Percentiles rank a stretch among this genome's conserved stretches.
phyloP scores from a whole-genome alignment of 1,140 invertebrate species.

The Sitodiplosis mosellana region DNA sequence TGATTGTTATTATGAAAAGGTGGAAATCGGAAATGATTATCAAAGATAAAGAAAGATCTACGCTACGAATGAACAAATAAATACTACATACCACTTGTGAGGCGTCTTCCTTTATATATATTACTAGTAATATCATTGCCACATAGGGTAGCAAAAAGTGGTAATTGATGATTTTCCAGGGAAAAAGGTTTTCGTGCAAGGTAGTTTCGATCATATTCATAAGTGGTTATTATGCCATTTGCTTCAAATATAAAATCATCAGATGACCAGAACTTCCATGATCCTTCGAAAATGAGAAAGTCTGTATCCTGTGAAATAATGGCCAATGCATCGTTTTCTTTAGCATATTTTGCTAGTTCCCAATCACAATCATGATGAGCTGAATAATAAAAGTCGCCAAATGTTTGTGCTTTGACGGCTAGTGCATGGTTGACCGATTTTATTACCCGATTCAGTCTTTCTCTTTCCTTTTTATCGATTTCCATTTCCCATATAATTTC shows the following conservation, averaged over 20 bases:
- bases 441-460: too few species aligned
- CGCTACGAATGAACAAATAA: too few species aligned
- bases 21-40: too few species aligned
- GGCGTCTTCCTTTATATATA: too few species aligned
- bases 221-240: not conserved
- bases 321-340: not conserved
- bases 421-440: not conserved
- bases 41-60: too few species aligned
- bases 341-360: not conserved
- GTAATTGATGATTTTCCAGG: not conserved
- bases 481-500: too few species aligned
- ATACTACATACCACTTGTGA: too few species aligned
- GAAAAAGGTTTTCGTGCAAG: not conserved
- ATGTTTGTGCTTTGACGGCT: not conserved
- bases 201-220: not conserved
- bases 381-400: not conserved
- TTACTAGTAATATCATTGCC: not conserved
- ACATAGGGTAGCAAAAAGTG: not conserved
- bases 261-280: not conserved
- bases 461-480: not conserved
- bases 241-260: not conserved
- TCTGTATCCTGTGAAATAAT: not conserved
- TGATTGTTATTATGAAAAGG: not conserved
- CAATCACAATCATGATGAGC: not conserved
- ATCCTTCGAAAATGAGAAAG: not conserved